phyloP scores from a whole-genome alignment of 2,888 invertebrate species.

The Spisula subtruncata region DNA sequence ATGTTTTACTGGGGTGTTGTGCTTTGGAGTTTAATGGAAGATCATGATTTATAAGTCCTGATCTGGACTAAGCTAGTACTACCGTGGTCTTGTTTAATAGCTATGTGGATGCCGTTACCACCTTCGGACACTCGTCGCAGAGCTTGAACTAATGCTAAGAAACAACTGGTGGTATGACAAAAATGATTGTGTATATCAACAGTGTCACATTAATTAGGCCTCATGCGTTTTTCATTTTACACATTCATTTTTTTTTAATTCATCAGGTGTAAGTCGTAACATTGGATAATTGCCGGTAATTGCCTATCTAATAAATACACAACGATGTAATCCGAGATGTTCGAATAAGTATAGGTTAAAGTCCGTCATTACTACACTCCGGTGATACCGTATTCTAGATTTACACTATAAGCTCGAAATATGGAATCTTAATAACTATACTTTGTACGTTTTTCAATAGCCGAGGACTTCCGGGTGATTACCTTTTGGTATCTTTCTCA shows the following conservation, averaged over 20 bases:
- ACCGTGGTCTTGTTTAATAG: too few species aligned
- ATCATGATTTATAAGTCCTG: too few species aligned
- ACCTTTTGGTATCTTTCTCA: slow-evolving; percentile 42
- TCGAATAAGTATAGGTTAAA: slow-evolving; percentile 7
- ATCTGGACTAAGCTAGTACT: too few species aligned
- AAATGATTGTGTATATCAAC: neutral
- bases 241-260: too few species aligned
- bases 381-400: slow-evolving; percentile 6
- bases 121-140: too few species aligned
- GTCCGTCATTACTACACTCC: neutral
- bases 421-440: slow-evolving; percentile 34
- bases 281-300: neutral
- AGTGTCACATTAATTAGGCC: neutral
- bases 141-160: too few species aligned
- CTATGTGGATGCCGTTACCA: too few species aligned
- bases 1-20: too few species aligned
- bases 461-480: slow-evolving; percentile 51
- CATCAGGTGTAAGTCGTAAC: neutral
- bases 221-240: neutral
- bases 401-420: slow-evolving; percentile 43
- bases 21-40: too few species aligned
- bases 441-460: slow-evolving; percentile 26
- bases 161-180: neutral
- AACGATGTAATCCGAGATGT: neutral
- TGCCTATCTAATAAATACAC: neutral